Conservation (phyloP, 1,140 invertebrate species). For the Drosophila micromelanica region DNA sequence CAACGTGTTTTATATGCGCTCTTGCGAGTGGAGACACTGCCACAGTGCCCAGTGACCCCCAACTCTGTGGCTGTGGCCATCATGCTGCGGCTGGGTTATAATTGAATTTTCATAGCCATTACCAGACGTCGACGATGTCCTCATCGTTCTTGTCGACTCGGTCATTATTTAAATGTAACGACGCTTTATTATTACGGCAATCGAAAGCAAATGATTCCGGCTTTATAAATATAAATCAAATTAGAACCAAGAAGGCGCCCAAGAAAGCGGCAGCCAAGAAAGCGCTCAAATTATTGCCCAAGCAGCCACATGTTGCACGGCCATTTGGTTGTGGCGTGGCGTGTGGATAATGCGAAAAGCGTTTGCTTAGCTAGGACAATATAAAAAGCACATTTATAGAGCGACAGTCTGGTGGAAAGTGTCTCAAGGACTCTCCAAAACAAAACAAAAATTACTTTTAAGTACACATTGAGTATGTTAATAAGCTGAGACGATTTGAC, state of each 20-base stretch:
- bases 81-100: constrained; percentile 76
- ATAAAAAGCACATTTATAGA: constrained; percentile 57
- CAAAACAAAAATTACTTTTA: constrained; percentile 63
- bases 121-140: constrained; percentile 50
- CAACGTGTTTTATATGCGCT: constrained; percentile 70
- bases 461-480: constrained; percentile 25
- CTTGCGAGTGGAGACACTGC: constrained; percentile 20
- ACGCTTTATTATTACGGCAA: constrained; percentile 80
- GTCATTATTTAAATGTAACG: constrained; percentile 82
- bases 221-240: constrained; percentile 82
- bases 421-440: constrained; percentile 32
- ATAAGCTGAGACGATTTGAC: constrained; percentile 11
- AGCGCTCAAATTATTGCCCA: constrained; percentile 7
- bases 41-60: constrained; percentile 1
- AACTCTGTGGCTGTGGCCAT: constrained; percentile 57
- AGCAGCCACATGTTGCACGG: constrained; percentile 66
- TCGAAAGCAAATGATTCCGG: constrained; percentile 78
- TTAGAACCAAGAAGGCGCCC: constrained; percentile 46
- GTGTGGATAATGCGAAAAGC: constrained; percentile 39
- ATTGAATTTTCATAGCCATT: constrained; percentile 83
- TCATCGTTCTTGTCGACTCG: constrained; percentile 36
- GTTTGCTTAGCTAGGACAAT: constrained; percentile 28
- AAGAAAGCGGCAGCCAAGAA: background rate
- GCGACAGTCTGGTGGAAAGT: constrained; percentile 17
- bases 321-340: constrained; percentile 63